Evolutionary conservation across 2,113 vertebrate species (phyloP).

Genomic region (Rhinopomastus cyanomelas): DNA sequence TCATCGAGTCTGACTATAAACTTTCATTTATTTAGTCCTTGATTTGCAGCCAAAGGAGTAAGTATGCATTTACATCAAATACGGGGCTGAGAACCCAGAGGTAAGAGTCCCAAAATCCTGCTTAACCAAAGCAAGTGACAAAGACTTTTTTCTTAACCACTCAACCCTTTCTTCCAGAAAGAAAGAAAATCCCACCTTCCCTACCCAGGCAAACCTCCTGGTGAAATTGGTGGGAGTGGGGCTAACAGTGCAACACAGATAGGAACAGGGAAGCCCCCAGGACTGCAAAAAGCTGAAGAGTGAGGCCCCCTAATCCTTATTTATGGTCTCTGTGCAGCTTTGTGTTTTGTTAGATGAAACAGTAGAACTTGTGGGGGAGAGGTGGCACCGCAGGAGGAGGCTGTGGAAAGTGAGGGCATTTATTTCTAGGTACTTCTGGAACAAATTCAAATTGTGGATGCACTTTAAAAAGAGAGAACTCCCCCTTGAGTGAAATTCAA

Average conservation of each 20-base stretch:
- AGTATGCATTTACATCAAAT: not conserved
- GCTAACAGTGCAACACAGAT: not conserved
- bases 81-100: not conserved
- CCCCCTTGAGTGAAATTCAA: not conserved
- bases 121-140: not conserved
- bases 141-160: not conserved
- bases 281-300: not conserved
- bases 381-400: fast-evolving
- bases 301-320: not conserved
- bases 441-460: not conserved
- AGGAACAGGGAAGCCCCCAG: not conserved
- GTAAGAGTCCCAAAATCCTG: not conserved
- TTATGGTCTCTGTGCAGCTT: not conserved
- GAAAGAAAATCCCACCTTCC: not conserved
- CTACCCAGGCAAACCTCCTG: not conserved
- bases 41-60: not conserved
- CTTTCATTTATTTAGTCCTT: not conserved
- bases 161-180: not conserved
- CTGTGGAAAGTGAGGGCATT: not conserved
- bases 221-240: fast-evolving
- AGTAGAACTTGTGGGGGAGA: not conserved
- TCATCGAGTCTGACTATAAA: not conserved
- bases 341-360: not conserved
- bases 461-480: not conserved
- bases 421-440: not conserved